Percentiles rank a stretch among this genome's conserved stretches.
Evolutionary conservation across 2,888 invertebrate genomes (phyloP).

Genomic region (Desoria tigrina): DNA sequence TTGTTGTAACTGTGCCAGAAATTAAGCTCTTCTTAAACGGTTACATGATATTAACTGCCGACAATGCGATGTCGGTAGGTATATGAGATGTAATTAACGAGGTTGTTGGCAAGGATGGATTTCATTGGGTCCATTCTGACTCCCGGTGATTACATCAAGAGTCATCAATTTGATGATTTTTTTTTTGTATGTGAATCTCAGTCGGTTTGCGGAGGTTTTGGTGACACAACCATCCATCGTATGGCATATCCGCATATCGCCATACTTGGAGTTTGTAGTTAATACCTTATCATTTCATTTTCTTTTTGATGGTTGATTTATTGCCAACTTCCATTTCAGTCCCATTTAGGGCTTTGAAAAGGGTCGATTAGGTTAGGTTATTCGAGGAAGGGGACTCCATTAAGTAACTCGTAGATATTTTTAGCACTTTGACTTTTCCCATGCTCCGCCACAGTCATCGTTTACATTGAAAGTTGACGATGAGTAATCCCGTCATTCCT

Average conservation of each 20-base stretch:
- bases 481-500: conserved; percentile 5
- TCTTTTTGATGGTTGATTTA: conserved; percentile 26
- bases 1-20: neutral
- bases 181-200: neutral
- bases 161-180: conserved; percentile 7
- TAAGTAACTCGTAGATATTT: conserved; percentile 16
- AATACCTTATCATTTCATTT: neutral
- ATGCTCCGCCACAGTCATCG: neutral
- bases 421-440: conserved; percentile 20
- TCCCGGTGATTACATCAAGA: neutral
- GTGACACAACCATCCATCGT: too few relatives aligned
- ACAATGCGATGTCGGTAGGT: neutral
- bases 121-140: neutral
- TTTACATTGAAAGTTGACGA: conserved; percentile 13
- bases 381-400: conserved; percentile 14
- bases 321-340: conserved; percentile 23
- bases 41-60: conserved; percentile 1
- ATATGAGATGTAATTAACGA: conserved; percentile 4
- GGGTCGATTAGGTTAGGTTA: conserved; percentile 17
- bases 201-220: too few relatives aligned
- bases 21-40: neutral
- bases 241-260: too few relatives aligned
- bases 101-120: neutral
- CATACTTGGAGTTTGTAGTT: neutral
- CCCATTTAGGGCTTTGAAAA: neutral